phyloP scores from a whole-genome alignment of 2,113 vertebrate species.

The Otus sunia region DNA sequence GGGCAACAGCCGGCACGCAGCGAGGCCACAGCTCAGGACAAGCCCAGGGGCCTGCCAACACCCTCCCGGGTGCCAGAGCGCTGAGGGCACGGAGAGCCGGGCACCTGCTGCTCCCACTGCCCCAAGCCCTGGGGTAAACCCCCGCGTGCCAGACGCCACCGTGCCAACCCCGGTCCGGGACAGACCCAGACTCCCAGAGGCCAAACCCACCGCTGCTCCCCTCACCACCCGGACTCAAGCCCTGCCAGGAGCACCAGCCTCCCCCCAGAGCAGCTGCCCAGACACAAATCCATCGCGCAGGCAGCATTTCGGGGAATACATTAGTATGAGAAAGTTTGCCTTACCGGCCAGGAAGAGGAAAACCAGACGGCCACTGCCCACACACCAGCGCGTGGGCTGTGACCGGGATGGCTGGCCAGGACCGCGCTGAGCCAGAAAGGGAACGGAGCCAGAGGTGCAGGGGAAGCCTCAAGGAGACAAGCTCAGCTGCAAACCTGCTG shows the following conservation, averaged over 20 bases:
- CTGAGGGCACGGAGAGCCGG: fast-evolving
- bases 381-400: background rate
- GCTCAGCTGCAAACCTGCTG: background rate
- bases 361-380: background rate
- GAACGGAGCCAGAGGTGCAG: background rate
- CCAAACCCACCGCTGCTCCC: fast-evolving
- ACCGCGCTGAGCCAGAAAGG: background rate
- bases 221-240: fast-evolving
- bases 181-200: background rate
- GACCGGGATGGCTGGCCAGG: background rate
- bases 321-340: background rate
- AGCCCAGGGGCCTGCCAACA: background rate
- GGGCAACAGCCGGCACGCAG: fast-evolving
- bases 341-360: background rate
- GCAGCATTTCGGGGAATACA: background rate
- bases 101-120: background rate
- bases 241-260: background rate
- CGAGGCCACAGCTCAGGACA: background rate
- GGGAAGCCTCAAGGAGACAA: background rate
- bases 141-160: fast-evolving
- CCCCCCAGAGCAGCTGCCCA: fast-evolving
- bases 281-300: background rate
- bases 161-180: fast-evolving
- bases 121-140: background rate
- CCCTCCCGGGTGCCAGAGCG: background rate